Base-by-base conservation (phyloP, 1,140 invertebrate genomes). In the Drosophila varians region DNA sequence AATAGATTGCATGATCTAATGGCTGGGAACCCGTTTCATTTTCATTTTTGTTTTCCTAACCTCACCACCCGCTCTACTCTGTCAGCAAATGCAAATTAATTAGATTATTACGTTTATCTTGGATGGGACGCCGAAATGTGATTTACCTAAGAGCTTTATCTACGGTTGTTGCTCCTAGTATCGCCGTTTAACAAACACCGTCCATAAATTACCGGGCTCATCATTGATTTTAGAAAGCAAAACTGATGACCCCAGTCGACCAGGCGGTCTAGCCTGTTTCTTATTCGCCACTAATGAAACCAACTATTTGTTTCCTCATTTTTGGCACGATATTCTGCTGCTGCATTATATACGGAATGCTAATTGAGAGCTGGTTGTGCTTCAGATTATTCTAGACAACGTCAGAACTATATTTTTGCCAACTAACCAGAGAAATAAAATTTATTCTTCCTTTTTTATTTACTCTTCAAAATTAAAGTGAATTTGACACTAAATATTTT, bases 1-100 rank as follows among this genome's bases (percentile, higher is more conserved):
- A 83, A 78, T 83, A 3, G 25, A 48, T 12, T 49, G n/a, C 46
- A 71, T 77, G 74, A 74, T 84, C 79, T 75, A 78, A 83, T 84
- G 53, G 14, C 34, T 65, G 60, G 61, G 82, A 52, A 62, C 56
- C 51, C 52, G 64, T 68, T 73, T 19, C 26, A 7, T 42, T 68
- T 73, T 19, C 26, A 7, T 42, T 42, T 42, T 19, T 42, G 16
- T 18, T 18, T 42, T 42, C 28, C 19, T 16, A 16, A 16, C 14
- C 16, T 18, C 16, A 42, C 38, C 38, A 57, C 12, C 25, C 45
- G 28, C 46, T 11, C 56, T 21, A n/a, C 42, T 42, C 40, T 51
- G 53, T 57, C 70, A 34, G 49, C 72, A 56, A 64, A 86, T 74
- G 73, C 73, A 60, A 86, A 87, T 87, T 74, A 71, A 82, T 74